Conservation (phyloP, 2,797 vertebrate species). For the Hypotaenidia philippensis region DNA sequence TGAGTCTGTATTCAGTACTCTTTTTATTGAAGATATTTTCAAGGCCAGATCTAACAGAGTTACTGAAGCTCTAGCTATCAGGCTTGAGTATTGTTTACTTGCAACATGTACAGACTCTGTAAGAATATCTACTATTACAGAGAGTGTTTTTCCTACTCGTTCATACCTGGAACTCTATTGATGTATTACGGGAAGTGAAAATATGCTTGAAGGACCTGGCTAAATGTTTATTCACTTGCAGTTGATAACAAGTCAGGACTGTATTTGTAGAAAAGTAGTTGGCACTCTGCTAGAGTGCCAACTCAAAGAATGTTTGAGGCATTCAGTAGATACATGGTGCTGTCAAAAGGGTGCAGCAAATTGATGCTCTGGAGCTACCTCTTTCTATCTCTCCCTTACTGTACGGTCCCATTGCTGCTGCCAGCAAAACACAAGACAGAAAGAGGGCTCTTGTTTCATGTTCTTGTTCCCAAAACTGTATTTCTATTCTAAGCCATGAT, state of each 20-base stretch:
- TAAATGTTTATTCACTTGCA: neutral
- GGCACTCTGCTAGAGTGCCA: neutral
- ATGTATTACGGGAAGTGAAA: neutral
- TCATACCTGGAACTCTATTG: neutral
- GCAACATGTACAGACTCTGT: neutral
- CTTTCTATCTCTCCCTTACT: neutral
- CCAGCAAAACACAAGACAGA: neutral
- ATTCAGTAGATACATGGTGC: neutral
- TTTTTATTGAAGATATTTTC: neutral
- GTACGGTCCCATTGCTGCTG: neutral
- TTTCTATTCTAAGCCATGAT: neutral
- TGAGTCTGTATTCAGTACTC: neutral
- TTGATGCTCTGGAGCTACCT: neutral
- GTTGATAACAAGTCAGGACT: neutral
- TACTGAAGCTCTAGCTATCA: neutral
- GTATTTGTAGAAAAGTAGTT: neutral
- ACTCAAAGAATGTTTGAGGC: neutral
- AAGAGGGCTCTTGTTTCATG: neutral
- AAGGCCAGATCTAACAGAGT: neutral
- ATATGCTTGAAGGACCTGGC: neutral
- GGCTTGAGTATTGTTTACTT: neutral
- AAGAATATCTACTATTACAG: fast-evolving
- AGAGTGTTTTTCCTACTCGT: neutral
- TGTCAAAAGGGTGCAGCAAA: neutral
- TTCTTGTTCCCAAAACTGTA: neutral